These are phyloP conservation scores for Stenichneumon culpator DNA, from an alignment of 2,888 invertebrate genomes.

Conservation along the genomic window DNA sequence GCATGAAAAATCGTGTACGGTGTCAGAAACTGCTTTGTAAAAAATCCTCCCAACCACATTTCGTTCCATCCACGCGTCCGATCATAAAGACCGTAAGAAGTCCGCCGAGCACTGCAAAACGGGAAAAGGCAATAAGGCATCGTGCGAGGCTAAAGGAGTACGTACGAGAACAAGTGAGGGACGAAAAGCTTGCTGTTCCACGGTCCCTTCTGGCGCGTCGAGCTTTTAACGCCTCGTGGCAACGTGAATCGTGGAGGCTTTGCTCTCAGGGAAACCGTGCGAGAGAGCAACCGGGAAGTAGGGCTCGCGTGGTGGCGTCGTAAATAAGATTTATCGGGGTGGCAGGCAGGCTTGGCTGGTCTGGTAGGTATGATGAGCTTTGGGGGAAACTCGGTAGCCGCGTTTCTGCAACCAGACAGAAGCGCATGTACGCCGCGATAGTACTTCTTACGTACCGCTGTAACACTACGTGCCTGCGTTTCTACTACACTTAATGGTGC, in stretches of 20 bases:
- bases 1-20: not conserved
- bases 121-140: conserved; percentile 53
- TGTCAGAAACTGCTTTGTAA: not conserved
- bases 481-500: conserved; percentile 67
- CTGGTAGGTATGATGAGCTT: conserved; percentile 59
- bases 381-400: conserved; percentile 29
- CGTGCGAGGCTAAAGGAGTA: conserved; percentile 20
- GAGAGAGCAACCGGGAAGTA: conserved; percentile 13
- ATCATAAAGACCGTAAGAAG: conserved; percentile 22
- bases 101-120: conserved; percentile 20
- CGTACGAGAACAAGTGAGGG: conserved; percentile 1
- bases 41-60: not conserved
- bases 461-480: conserved; percentile 65
- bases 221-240: conserved; percentile 63
- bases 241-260: conserved; percentile 56
- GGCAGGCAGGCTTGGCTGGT: conserved; percentile 52
- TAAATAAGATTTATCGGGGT: conserved; percentile 65
- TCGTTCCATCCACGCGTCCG: not conserved
- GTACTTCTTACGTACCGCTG: conserved; percentile 65
- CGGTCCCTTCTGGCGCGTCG: conserved; percentile 27
- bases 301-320: conserved; percentile 30
- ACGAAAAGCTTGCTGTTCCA: conserved; percentile 45
- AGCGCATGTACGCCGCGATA: conserved; percentile 47
- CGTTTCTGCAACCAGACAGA: conserved; percentile 27
- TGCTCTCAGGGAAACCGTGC: conserved; percentile 22